Base-by-base conservation (phyloP, 2,113 vertebrate genomes). In the Noctilio leporinus region DNA sequence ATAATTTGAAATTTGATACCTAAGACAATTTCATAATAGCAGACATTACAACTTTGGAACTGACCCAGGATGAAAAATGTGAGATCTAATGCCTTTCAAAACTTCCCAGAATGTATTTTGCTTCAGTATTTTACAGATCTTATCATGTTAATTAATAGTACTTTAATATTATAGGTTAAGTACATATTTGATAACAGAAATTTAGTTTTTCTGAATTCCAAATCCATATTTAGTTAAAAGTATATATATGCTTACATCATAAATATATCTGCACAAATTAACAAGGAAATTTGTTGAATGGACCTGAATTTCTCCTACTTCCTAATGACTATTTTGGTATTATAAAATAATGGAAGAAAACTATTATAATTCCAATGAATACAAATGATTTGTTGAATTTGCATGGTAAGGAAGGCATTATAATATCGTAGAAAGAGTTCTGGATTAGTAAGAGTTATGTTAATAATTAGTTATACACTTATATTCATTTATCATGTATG, bases 1-100 rank as follows among this genome's bases (percentile, higher is more conserved):
- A 62, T 85, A 97, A 95, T 53, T n/a, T 96, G 96, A 4, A 83
- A 96, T 95, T 95, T 86, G 83, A 97, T 90, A 94, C 55, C 49
- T 80, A 82, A 83, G 40, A 93, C 11, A 81, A 88, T 72, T 95
- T 95, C 47, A 70, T 76, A 75, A 84, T 72, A 70, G 82, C 76
- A 93, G 92, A 81, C 45, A 86, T 78, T 89, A 76, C 57, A 93
- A 28, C 86, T 96, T 91, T 93, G 77, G 92, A 95, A 73, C 12
- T 86, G 33, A 93, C 53, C 53, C 76, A 95, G 30, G 47, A 64
- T 73, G 51, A 64, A 95, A 95, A 78, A 75, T 38, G 19, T 69
- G 19, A 45, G 40, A 67, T 51, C 17, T 57, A 55, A 16, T 30
- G 80, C 87, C 45, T 84, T 81, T 30, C 51, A 77, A 86, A 40